A percentile compares a stretch with the other conserved stretches of the same genome.
phyloP scores from a whole-genome alignment of 2,113 vertebrate species.

The Archilochus colubris region DNA sequence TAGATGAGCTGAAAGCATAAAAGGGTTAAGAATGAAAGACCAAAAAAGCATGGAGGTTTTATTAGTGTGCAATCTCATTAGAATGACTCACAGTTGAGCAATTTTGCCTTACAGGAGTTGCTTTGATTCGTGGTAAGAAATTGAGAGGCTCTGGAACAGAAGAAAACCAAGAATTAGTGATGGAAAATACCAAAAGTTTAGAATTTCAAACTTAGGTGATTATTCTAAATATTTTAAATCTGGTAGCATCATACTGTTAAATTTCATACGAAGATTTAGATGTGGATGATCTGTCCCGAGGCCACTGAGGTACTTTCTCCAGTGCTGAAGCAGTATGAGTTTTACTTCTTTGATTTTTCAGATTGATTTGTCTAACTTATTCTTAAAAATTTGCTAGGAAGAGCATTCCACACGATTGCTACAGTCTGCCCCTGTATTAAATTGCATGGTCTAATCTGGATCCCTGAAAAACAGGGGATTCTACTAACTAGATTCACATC shows the following conservation, averaged over 20 bases:
- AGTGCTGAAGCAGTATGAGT: background rate
- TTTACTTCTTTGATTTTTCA: background rate
- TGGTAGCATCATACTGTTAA: background rate
- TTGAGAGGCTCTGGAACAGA: background rate
- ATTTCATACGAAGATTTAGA: background rate
- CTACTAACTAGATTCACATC: background rate
- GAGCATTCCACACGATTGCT: background rate
- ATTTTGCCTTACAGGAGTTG: constrained; percentile 43
- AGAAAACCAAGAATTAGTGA: constrained; percentile 29
- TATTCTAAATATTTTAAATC: constrained; percentile 15
- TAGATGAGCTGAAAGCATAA: background rate
- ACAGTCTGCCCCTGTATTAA: background rate
- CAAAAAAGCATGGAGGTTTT: background rate
- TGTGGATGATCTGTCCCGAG: background rate
- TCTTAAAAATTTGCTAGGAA: background rate
- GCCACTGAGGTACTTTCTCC: background rate
- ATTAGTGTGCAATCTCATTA: constrained; percentile 21
- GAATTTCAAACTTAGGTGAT: background rate
- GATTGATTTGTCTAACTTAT: background rate
- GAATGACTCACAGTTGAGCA: constrained; percentile 3
- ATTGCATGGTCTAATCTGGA: background rate
- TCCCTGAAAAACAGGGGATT: background rate
- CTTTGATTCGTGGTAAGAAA: constrained; percentile 36
- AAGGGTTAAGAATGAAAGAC: background rate
- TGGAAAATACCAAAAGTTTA: constrained; percentile 18